A percentile compares a stretch with the other conserved stretches of the same genome.
These are phyloP conservation scores for Platynereis dumerilii DNA, from an alignment of 2,888 invertebrate species.

Conservation along the genomic window DNA sequence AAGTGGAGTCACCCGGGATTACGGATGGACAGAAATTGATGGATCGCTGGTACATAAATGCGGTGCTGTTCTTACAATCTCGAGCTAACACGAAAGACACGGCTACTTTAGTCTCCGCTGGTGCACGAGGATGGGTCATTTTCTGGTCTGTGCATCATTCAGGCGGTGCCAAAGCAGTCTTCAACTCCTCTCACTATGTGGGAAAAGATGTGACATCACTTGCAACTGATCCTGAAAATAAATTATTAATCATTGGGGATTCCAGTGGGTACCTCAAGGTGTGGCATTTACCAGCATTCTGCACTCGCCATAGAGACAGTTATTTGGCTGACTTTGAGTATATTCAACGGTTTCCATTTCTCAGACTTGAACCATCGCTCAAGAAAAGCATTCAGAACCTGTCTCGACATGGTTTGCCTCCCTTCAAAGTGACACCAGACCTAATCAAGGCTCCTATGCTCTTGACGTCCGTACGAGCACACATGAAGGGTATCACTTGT, in stretches of 20 bases:
- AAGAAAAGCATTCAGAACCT: not conserved
- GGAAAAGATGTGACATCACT: constrained; percentile 71
- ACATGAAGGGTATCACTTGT: constrained; percentile 73
- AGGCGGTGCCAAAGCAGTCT: constrained; percentile 76
- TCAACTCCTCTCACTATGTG: constrained; percentile 73
- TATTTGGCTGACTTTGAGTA: not conserved
- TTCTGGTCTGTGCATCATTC: constrained; percentile 82
- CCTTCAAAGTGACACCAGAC: constrained; percentile 17
- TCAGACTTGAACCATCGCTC: not conserved
- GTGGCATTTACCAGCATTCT: constrained; percentile 33
- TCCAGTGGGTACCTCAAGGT: constrained; percentile 48
- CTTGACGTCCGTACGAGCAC: constrained; percentile 68
- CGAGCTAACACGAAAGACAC: not conserved
- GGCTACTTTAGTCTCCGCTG: constrained; percentile 69
- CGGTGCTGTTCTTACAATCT: constrained; percentile 8
- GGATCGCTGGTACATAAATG: not conserved
- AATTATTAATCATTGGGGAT: constrained; percentile 69
- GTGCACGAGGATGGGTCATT: constrained; percentile 78
- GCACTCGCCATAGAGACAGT: not conserved
- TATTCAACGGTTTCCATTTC: not conserved
- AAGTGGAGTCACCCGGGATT: too few relatives aligned
- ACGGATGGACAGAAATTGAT: not conserved
- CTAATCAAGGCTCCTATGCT: constrained; percentile 39
- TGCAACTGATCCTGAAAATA: constrained; percentile 74
- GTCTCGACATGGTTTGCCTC: not conserved